These are phyloP conservation scores for Cantharis lateralis DNA, from an alignment of 2,888 invertebrate species.

Conservation along the genomic window DNA sequence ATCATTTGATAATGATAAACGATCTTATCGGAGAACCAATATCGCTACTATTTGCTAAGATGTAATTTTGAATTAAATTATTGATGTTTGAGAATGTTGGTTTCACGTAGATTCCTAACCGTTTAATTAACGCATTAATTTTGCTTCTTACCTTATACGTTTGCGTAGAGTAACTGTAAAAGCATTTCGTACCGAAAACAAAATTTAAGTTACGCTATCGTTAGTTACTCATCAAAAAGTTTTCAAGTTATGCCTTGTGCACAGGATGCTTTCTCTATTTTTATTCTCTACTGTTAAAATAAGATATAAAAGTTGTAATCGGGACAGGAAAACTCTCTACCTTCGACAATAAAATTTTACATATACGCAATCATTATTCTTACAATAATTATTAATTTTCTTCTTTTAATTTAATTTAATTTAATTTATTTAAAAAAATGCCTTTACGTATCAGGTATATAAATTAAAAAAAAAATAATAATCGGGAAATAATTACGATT, in stretches of 20 bases:
- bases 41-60: conserved; percentile 14
- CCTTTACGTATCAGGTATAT: no score
- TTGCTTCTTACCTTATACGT: neutral
- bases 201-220: neutral
- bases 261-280: neutral
- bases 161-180: neutral
- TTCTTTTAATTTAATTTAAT: no score
- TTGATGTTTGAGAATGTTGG: conserved; percentile 6
- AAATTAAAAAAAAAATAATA: neutral
- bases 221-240: neutral
- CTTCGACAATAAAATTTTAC: neutral
- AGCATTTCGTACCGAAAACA: neutral
- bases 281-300: neutral
- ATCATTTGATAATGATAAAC: conserved; percentile 22
- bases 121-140: conserved; percentile 12
- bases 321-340: neutral
- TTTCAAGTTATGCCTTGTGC: neutral
- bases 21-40: conserved; percentile 25
- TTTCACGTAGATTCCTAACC: conserved; percentile 6
- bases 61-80: conserved; percentile 19
- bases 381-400: no score
- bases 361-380: no score
- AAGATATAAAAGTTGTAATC: neutral
- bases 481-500: neutral
- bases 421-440: no score